Conservation (phyloP, 1,140 invertebrate species). For the Caenorhabditis briggsae region DNA sequence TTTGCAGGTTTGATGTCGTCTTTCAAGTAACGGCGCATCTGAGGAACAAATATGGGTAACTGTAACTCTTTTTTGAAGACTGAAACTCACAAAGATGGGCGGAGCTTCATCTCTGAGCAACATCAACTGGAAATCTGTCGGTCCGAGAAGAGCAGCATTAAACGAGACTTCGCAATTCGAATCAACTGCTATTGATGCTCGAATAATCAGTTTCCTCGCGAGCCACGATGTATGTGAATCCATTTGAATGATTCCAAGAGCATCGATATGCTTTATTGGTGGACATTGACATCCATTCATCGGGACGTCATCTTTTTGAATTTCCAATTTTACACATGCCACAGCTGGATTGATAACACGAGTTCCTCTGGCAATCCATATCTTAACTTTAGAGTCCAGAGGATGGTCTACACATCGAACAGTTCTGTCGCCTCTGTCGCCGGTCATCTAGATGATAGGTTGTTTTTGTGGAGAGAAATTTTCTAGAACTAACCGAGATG, state of each 20-base stretch:
- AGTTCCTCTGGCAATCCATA: not conserved
- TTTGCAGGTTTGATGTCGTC: not conserved
- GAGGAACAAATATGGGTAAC: not conserved
- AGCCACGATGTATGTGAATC: not conserved
- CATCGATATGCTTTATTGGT: not conserved
- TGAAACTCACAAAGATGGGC: not conserved
- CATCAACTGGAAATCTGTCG: not conserved
- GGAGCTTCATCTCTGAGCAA: not conserved
- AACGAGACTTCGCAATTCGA: not conserved
- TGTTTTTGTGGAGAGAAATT: too few relatives aligned
- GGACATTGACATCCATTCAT: constrained; percentile 7
- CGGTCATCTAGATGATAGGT: too few relatives aligned
- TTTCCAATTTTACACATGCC: not conserved
- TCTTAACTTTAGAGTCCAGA: not conserved
- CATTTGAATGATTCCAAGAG: not conserved
- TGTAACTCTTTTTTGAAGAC: not conserved
- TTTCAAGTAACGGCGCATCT: not conserved
- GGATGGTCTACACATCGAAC: not conserved
- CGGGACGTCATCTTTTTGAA: not conserved
- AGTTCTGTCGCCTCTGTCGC: not conserved
- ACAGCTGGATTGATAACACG: not conserved
- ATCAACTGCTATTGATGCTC: not conserved
- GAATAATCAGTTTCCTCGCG: not conserved
- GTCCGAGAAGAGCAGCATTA: not conserved
- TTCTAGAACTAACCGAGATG: too few relatives aligned